Evolutionary conservation across 1,140 invertebrate species (phyloP), one percentile per base, ranked within the genome.

Genomic region (Coboldia fuscipes): DNA sequence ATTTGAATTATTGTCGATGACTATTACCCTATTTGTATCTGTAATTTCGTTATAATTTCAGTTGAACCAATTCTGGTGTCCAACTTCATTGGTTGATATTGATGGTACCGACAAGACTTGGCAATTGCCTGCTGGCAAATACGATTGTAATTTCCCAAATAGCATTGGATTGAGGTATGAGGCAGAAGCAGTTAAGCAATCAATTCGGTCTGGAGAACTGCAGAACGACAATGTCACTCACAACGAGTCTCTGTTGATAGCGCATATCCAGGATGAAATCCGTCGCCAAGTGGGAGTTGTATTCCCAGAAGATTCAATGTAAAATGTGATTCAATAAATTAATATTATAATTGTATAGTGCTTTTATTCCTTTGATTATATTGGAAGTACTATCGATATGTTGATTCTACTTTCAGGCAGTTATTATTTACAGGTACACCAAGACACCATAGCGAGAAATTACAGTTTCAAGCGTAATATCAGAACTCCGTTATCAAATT

Each of bases 81-180:
- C 45, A 3, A 40, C 42, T 2, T 46, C 38, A n/a, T 31, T 60
- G 5, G 48, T 45, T 7, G 39, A 49, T n/a, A 41, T 39, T 1
- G 50, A 57, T 34, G 58, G 58, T 38, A 45, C 45, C 12, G 41
- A 51, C 2, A 51, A 57, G 34, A 47, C 61, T 7, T 59, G 60
- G 36, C 45, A 57, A 1, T 40, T 73, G 7, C 72, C 70, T 8
- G 39, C 48, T 20, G 47, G 57, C 3, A 43, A 44, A 9, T 32
- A 30, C 15, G 27, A 54, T 2, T 65, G 61, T 36, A 67, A 68
- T 53, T 77, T 66, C 41, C 40, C 39, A 6, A 76, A 80, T 44
- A 72, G 69, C 33, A 58, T 56, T 18, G 75, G 75, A 10, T 50
- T 82, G 2, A 52, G 60, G 22, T 82, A 69, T 42, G 66, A 83